phyloP scores from a whole-genome alignment of 2,113 vertebrate genomes.

The Leptobrachium ailaonicum region DNA sequence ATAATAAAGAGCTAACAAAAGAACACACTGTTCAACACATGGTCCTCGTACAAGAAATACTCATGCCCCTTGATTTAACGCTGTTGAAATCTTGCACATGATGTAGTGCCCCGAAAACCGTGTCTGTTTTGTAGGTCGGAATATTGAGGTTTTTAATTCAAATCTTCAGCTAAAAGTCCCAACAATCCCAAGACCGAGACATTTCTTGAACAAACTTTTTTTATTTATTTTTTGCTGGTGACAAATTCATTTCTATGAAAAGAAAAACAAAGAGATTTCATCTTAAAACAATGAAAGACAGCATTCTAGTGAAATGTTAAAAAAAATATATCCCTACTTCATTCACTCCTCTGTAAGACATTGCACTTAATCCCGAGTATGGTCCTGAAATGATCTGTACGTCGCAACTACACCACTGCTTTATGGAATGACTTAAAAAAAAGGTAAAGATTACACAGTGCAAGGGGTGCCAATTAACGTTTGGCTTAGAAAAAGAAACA shows the following conservation, averaged over 20 bases:
- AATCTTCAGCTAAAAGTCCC: no score
- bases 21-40: no score
- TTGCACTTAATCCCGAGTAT: conserved; percentile 24
- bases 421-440: conserved; percentile 29
- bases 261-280: not conserved
- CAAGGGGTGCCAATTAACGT: not conserved
- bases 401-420: not conserved
- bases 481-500: not conserved
- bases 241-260: conserved; percentile 27
- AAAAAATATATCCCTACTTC: not conserved
- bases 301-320: conserved; percentile 25
- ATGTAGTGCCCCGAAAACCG: no score
- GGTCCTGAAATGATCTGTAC: conserved; percentile 27
- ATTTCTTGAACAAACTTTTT: conserved; percentile 18
- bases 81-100: no score
- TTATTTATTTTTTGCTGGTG: conserved; percentile 37
- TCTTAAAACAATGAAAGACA: conserved; percentile 2
- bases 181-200: not conserved
- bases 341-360: not conserved
- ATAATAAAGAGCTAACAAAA: no score
- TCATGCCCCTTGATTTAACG: no score
- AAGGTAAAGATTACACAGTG: not conserved
- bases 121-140: no score
- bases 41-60: no score
- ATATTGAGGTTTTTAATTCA: no score